phyloP scores from a whole-genome alignment of 53 echinoderm and acorn worm species.

The Zoroaster sp. region DNA sequence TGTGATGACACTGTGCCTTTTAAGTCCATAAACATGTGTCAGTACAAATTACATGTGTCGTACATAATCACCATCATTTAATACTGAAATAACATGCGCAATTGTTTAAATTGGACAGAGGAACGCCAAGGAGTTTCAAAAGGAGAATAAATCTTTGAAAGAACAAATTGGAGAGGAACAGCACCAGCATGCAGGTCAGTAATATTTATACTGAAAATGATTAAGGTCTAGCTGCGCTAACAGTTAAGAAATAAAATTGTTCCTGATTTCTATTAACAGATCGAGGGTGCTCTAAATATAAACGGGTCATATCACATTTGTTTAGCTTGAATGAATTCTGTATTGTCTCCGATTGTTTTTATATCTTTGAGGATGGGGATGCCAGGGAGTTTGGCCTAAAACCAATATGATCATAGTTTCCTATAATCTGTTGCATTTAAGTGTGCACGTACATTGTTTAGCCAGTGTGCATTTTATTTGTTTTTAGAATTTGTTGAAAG shows the following conservation, averaged over 20 bases:
- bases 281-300: too few relatives aligned
- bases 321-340: too few relatives aligned
- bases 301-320: too few relatives aligned
- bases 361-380: too few relatives aligned
- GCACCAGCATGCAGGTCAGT: neutral
- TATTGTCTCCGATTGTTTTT: too few relatives aligned
- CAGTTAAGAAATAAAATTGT: too few relatives aligned
- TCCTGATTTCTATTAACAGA: too few relatives aligned
- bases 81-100: neutral
- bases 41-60: neutral
- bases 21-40: too few relatives aligned
- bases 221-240: too few relatives aligned
- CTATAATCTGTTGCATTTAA: neutral
- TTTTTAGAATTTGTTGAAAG: conserved; percentile 19
- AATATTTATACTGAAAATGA: neutral
- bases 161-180: conserved; percentile 8
- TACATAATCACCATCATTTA: neutral
- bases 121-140: conserved; percentile 42
- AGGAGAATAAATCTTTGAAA: conserved; percentile 28
- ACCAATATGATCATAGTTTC: too few relatives aligned
- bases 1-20: too few relatives aligned
- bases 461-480: neutral
- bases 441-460: neutral
- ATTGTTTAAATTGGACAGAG: neutral
- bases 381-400: too few relatives aligned